These are phyloP conservation scores for Nibea coibor DNA, from an alignment of 2,113 vertebrate species.

Conservation along the genomic window DNA sequence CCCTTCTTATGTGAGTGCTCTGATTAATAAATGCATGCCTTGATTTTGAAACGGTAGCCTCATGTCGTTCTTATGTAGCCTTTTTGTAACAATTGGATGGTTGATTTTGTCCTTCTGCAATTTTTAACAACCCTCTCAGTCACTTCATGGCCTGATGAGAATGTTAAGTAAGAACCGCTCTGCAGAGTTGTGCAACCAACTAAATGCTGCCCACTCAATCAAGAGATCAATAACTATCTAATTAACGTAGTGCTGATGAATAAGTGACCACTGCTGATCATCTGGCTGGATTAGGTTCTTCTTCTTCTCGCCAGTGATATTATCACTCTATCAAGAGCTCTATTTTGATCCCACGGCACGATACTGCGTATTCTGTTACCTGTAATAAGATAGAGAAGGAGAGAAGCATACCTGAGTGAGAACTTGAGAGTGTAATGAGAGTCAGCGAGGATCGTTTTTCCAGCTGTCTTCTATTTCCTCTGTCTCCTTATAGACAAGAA, in stretches of 20 bases:
- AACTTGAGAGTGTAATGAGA: conserved; percentile 68
- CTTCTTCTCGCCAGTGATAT: neutral
- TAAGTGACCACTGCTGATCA: conserved; percentile 25
- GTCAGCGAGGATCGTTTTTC: conserved; percentile 47
- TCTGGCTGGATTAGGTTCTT: conserved; percentile 35
- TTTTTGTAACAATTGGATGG: too few relatives aligned
- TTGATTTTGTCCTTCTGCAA: too few relatives aligned
- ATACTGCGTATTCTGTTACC: conserved; percentile 56
- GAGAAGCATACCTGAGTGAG: conserved; percentile 33
- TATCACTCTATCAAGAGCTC: conserved; percentile 50
- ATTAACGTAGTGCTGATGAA: conserved; percentile 57
- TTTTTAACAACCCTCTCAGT: too few relatives aligned
- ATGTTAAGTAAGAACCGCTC: conserved; percentile 1
- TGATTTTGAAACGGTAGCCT: too few relatives aligned
- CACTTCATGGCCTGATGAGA: neutral
- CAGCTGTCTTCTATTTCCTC: conserved; percentile 26
- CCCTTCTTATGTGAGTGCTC: too few relatives aligned
- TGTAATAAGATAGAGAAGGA: conserved; percentile 50
- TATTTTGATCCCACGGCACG: conserved; percentile 32
- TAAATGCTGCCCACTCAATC: neutral
- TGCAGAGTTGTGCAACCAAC: conserved; percentile 12
- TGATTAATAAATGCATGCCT: too few relatives aligned
- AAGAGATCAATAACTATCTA: conserved; percentile 54
- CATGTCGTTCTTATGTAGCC: too few relatives aligned
- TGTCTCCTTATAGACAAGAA: conserved; percentile 7